Evolutionary conservation across 2,797 vertebrate genomes (phyloP), one percentile per base, ranked within the genome.

Genomic region (Periophthalmus magnuspinnatus): DNA sequence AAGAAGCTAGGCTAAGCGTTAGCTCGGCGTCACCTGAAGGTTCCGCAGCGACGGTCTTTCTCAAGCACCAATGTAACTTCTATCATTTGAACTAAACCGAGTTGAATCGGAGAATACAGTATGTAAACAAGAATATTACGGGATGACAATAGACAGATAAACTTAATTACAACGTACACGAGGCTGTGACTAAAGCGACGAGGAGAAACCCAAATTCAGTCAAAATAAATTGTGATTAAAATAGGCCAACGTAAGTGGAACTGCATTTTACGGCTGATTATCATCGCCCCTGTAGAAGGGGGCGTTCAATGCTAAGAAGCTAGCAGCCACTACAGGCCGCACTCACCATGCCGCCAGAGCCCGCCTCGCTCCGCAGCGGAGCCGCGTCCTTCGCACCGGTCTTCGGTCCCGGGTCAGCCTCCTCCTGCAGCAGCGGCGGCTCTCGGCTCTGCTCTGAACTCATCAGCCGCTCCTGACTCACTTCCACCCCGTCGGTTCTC

Each of bases 361-460:
- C 90, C 89, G 88, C 91, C 79, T 93, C 90, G 87, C 84, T 90
- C 88, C 89, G 88, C 83, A 75, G 84, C 83, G 84, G 81, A 89
- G 90, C 87, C 85, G 90, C 90, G 91, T 91, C 90, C 87, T 92
- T 91, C 86, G 84, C 91, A 79, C 89, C 91, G 91, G 79, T 88
- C 86, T 81, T 80, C 83, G 92, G 90, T 93, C 89, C 92, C 85
- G 93, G 93, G 87, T 94, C 93, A 89, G 92, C 93, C 93, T 94
- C 93, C 93, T 94, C 93, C 93, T 93, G 93, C 92, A 92, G 84
- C 93, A 89, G 92, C 91, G 90, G 92, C 92, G 92, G 92, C 90
- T 92, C 93, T 93, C 82, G 91, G 92, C 90, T 93, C 93, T 92
- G 93, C 70, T 94, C 93, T 92, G 93, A 94, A 94, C 92, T 94